phyloP scores from a whole-genome alignment of 2,113 vertebrate genomes.

The Pipa parva region DNA sequence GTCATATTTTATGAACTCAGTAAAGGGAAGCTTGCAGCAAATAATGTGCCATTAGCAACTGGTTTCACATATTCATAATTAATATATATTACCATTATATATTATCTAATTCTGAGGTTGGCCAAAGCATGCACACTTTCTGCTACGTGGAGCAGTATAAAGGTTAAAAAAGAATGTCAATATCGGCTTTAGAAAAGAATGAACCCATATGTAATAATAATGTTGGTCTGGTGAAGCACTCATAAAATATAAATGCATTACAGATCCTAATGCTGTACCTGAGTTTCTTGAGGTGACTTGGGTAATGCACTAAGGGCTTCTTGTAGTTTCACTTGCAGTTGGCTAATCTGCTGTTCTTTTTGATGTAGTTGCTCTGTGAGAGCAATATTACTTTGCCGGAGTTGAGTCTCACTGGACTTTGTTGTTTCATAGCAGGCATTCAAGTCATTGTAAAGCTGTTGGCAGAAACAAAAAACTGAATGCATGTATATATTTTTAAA shows the following conservation, averaged over 20 bases:
- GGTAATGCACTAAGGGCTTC: constrained; percentile 44
- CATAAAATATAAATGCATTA: constrained; percentile 38
- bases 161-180: constrained; percentile 40
- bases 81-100: too few relatives aligned
- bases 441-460: constrained; percentile 83
- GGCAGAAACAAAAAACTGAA: constrained; percentile 19
- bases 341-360: constrained; percentile 70
- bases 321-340: constrained; percentile 71
- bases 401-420: constrained; percentile 69
- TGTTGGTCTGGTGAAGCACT: constrained; percentile 32
- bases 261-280: constrained; percentile 39
- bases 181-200: constrained; percentile 22
- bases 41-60: too few relatives aligned
- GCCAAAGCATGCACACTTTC: not conserved
- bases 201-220: constrained; percentile 26
- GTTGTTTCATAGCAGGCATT: constrained; percentile 77
- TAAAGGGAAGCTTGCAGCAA: too few relatives aligned
- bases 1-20: too few relatives aligned
- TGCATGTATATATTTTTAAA: too few relatives aligned
- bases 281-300: constrained; percentile 52
- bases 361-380: constrained; percentile 68
- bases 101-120: not conserved
- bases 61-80: not conserved
- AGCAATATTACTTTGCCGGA: constrained; percentile 67
- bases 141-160: constrained; percentile 6